Evolutionary conservation across 2,113 vertebrate species (phyloP), one percentile per base, ranked within the genome.

Genomic region (Bos taurus): DNA sequence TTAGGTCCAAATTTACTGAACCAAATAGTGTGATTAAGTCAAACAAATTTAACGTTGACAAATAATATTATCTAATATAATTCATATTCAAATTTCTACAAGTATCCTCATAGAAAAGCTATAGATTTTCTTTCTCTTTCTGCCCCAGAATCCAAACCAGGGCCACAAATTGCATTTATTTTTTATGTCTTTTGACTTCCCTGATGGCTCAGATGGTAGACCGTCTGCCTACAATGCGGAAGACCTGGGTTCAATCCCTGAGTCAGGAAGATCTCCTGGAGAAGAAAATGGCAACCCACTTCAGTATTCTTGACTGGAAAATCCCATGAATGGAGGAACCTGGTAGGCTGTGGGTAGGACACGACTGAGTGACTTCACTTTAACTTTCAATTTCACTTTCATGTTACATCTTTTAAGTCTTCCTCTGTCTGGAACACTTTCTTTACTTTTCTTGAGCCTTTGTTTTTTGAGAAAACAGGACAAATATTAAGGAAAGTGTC

Each of bases 51-150:
- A 80, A 82, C 6, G 52, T 40, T 93, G 7, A 74, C 40, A 81
- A 89, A 46, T 89, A 52, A 67, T 88, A 78, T 33, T 88, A 84
- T 26, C 26, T 62, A 52, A 89, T 64, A 36, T 33, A 94, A 71
- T 30, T 8, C 3, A 93, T 48, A 77, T 64, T 95, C 33, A 64
- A 85, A 78, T 78, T 78, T 64, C 71, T 19, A 78, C 11, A 64
- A 77, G 52, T 77, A 9, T 77, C 43, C 25, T 23, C 23, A 48
- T 8, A 60, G 3, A 16, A 46, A 74, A 62, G 33, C 52, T 62
- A 50, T 2, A 43, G 3, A 54, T 36, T 50, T 36, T n/a, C 11
- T 71, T 57, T n/a, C 23, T 59, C 33, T 85, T 82, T 93, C 33
- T 90, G 25, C 8, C 40, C 36, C 15, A 52, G 0, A 8, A 48